Evolutionary conservation across 2,888 invertebrate genomes (phyloP), one percentile per base, ranked within the genome.

Genomic region (Drosophila robusta): DNA sequence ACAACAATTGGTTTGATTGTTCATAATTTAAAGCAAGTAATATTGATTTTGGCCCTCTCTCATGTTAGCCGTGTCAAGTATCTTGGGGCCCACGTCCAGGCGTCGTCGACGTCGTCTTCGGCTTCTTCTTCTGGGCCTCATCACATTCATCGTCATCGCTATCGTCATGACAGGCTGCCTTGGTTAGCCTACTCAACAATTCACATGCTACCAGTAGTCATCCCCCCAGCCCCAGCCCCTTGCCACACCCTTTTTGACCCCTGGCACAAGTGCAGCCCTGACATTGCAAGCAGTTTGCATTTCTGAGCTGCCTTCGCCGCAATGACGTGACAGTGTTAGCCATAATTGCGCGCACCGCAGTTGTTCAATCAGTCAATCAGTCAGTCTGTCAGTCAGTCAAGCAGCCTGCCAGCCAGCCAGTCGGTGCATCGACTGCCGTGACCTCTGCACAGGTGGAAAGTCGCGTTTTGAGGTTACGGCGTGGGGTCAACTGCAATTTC

Each of bases 261-360:
- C n/a, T 14, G 7, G 36, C n/a, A 16, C 50, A 26, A 44, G 36
- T 73, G 54, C 47, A 77, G 51, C 72, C 75, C 50, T 67, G 61
- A 54, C 77, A 66, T 66, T 74, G 77, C 61, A 45, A 57, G 63
- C 41, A 54, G 78, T 45, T 63, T 68, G 69, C 68, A 63, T 77
- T 77, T 68, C 57, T 52, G 58, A 58, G 18, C 51, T 55, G 47
- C 24, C n/a, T 24, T 18, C 42, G 14, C 12, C 29, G 32, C 44
- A 62, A 75, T 70, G 60, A 55, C 61, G 72, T 72, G 67, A 45
- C 73, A 47, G 68, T 77, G 74, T 64, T 73, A 29, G 63, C 78
- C 54, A 68, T 73, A 73, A 75, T 77, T 75, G 64, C 50, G 73
- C 42, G 9, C 51, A 24, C 11, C 52, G 18, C 75, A 69, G 44